Percentiles rank a stretch among this genome's conserved stretches.
These are phyloP conservation scores for Drosophila mimetica DNA, from an alignment of 2,888 invertebrate species.

Conservation along the genomic window DNA sequence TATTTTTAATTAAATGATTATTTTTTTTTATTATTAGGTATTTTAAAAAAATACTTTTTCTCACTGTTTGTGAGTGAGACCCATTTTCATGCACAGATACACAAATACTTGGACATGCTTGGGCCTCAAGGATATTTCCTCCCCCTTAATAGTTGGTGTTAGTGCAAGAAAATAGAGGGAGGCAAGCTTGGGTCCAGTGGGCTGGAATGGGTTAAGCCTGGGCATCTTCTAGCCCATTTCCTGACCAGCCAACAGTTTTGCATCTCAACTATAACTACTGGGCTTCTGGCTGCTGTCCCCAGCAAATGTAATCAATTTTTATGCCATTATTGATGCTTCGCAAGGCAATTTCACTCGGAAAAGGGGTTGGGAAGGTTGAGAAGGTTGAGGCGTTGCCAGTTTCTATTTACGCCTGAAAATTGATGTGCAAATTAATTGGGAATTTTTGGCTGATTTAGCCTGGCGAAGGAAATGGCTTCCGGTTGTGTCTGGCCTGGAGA, in stretches of 20 bases:
- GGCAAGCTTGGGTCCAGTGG: background rate
- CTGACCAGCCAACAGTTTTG: conserved; percentile 53
- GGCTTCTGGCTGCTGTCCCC: conserved; percentile 14
- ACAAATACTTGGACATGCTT: conserved; percentile 44
- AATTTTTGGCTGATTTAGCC: conserved; percentile 63
- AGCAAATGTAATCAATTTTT: conserved; percentile 80
- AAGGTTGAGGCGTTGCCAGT: background rate
- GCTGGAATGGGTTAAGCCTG: conserved; percentile 20
- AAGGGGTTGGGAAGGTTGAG: no score
- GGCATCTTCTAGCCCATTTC: conserved; percentile 53
- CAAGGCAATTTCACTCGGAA: conserved; percentile 59
- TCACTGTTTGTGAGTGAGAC: conserved; percentile 51
- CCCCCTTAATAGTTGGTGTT: conserved; percentile 33
- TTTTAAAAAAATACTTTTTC: background rate
- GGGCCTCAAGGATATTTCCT: conserved; percentile 67
- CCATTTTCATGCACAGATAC: conserved; percentile 26
- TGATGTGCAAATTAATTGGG: conserved; percentile 74
- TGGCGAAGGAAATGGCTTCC: conserved; percentile 58
- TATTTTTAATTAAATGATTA: no score
- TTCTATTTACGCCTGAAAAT: conserved; percentile 49
- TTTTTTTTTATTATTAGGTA: no score
- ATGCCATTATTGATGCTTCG: conserved; percentile 80
- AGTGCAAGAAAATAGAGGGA: conserved; percentile 59
- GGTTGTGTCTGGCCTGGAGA: conserved; percentile 31
- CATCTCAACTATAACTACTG: conserved; percentile 60